Base-by-base conservation (phyloP, 1,140 invertebrate genomes). In the Pseudobourletiella spinata region DNA sequence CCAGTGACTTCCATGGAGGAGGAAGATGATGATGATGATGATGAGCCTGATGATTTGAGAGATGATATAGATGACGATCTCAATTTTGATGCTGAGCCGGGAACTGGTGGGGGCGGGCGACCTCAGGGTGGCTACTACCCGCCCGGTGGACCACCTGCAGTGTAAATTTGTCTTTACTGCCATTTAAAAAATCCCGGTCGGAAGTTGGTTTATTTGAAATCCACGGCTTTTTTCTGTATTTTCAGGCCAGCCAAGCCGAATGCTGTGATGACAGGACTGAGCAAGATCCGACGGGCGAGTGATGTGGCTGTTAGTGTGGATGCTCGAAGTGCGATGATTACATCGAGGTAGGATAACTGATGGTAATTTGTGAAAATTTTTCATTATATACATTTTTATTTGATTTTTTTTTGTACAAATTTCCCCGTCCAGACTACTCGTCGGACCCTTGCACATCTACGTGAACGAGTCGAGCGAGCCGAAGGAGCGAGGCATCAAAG, bases 401-500 rank as follows among this genome's bases (percentile, higher is more conserved):
- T 11, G 8, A 39, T 39, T 39, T 39, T 39, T 11, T 39, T 8
- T 39, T 39, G 35, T 39, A 39, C n/a, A 11, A n/a, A 11, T 8
- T 39, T 52, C 11, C 8, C 15, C 8, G 59, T 54, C 20, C 28
- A 69, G 67, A 58, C 57, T 69, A 15, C 51, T 69, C 2, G 68
- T 69, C 30, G 68, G 68, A 32, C 68, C 68, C 42, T 29, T 69
- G 18, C 46, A 67, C 43, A 62, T 69, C 0, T 39, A 57, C 15
- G 63, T 69, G 16, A 69, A 66, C 35, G 68, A 69, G n/a, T 69
- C 68, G 15, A 32, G 39, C 28, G 68, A 69, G 59, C 68, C 64
- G 18, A 59, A 67, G 39, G 68, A 69, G 48, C 59, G 55, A 24
- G 63, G 66, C 42, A 62, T 69, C 1, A 54, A 57, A 30, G 68